Base-by-base conservation (phyloP, 2,797 vertebrate genomes). In the Hipposideros larvatus region DNA sequence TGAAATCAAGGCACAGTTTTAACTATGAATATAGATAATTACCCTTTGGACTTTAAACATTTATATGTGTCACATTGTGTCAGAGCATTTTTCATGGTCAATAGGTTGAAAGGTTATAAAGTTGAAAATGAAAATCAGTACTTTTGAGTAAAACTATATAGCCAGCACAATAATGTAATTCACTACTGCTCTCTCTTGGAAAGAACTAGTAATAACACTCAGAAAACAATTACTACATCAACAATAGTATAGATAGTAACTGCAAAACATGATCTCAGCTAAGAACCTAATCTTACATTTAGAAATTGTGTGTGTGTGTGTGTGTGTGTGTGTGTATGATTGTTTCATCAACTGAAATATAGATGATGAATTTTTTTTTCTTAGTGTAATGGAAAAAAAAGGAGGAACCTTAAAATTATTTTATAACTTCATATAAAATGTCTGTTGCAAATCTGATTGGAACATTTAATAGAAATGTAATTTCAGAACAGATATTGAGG, bases 141-240 rank as follows among this genome's bases (percentile, higher is more conserved):
- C 82, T 98, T 98, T 97, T 97, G 94, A 98, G 97, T 97, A 93
- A 98, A 98, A 97, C 93, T 94, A 31, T 21, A 91, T 68, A 87
- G 95, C 94, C 34, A 46, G 46, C 28, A 97, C 96, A 91, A 97
- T 98, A 98, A 96, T 83, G 96, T 97, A 98, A 98, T 98, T 99
- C 98, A 97, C 98, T 98, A 98, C 98, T 99, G 99, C 99, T 98
- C 98, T 99, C 99, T 99, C 97, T 98, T 98, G 99, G 98, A 98
- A 98, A 98, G 88, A 98, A 26, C 48, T 14, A 83, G 98, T 86
- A 98, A 99, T 97, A 96, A 96, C 98, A 98, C 31, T 21, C 87
- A 83, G 73, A 22, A 88, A 98, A 92, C 63, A 97, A 0, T 92
- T 48, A 74, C 90, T 80, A 21, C 0, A 96, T 91, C 55, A 90